Conservation (phyloP, 2,888 invertebrate genomes). For the Blastobasis adustella region DNA sequence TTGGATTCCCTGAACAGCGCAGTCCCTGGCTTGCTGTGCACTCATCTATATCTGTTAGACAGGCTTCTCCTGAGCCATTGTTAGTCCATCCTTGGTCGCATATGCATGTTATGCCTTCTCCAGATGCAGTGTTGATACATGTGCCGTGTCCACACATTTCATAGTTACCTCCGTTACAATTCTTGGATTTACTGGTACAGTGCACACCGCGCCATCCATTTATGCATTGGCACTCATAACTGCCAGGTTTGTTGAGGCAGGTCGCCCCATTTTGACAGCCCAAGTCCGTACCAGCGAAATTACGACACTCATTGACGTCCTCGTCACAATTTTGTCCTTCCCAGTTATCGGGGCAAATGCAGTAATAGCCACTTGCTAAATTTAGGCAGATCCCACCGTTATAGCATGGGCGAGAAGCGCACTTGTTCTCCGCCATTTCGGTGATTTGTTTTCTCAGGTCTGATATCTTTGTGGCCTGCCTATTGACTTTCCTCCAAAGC, state of each 20-base stretch:
- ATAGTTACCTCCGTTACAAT: constrained; percentile 81
- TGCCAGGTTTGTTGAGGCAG: constrained; percentile 86
- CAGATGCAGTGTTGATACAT: constrained; percentile 80
- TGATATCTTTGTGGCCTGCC: constrained; percentile 49
- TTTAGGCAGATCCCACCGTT: constrained; percentile 90
- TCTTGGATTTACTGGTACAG: constrained; percentile 83
- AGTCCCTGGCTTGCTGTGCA: constrained; percentile 79
- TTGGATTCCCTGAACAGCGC: constrained; percentile 87
- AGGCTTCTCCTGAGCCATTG: constrained; percentile 80
- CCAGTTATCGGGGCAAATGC: constrained; percentile 85
- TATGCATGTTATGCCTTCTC: constrained; percentile 83
- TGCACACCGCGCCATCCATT: constrained; percentile 88
- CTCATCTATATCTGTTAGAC: constrained; percentile 91
- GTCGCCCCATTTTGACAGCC: constrained; percentile 95
- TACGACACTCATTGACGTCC: constrained; percentile 92
- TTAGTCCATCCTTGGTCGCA: constrained; percentile 93
- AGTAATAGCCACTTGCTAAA: constrained; percentile 80
- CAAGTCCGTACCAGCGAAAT: constrained; percentile 86
- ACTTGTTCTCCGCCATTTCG: constrained; percentile 75
- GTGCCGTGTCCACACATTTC: constrained; percentile 93
- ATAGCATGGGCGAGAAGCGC: constrained; percentile 83
- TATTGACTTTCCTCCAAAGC: constrained; percentile 39
- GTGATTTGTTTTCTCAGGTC: constrained; percentile 56
- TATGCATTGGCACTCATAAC: constrained; percentile 87
- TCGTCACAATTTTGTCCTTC: constrained; percentile 79